phyloP scores from a whole-genome alignment of 2,888 invertebrate genomes.

The Lasioglossum calceatum region DNA sequence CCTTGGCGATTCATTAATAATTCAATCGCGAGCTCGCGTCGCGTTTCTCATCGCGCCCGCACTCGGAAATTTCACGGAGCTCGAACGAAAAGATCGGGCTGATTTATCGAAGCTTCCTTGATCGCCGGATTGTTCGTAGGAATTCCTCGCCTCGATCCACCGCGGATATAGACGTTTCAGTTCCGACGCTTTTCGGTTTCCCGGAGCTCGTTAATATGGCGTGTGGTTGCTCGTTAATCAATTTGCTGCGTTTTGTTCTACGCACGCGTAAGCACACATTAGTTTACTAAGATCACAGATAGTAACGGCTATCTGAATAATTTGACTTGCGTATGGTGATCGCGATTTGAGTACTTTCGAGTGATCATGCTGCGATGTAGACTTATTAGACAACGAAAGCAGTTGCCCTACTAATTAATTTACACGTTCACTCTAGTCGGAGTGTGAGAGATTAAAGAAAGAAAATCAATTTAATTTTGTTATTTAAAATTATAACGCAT shows the following conservation, averaged over 20 bases:
- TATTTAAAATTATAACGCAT: no score
- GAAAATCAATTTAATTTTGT: no score
- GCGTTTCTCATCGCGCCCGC: background rate
- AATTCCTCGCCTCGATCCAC: background rate
- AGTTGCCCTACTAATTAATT: background rate
- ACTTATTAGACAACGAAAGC: background rate
- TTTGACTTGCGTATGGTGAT: background rate
- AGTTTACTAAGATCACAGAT: background rate
- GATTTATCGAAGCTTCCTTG: background rate
- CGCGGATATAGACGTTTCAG: background rate
- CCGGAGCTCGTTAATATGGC: background rate
- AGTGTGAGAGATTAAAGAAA: no score
- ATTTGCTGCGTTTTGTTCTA: background rate
- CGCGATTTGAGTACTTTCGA: background rate
- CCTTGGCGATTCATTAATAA: conserved; percentile 37
- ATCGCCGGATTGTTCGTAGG: background rate
- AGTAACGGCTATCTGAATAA: background rate
- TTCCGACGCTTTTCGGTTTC: background rate
- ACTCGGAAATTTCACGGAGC: conserved; percentile 11
- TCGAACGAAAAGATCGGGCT: background rate
- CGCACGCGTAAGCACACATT: background rate
- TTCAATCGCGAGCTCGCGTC: background rate
- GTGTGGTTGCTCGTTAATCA: background rate
- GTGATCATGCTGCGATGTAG: background rate
- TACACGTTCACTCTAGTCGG: background rate